Percentiles rank a stretch among this genome's conserved stretches.
Conservation (phyloP, 1,140 invertebrate genomes). For the Akabosia matsudoensis region DNA sequence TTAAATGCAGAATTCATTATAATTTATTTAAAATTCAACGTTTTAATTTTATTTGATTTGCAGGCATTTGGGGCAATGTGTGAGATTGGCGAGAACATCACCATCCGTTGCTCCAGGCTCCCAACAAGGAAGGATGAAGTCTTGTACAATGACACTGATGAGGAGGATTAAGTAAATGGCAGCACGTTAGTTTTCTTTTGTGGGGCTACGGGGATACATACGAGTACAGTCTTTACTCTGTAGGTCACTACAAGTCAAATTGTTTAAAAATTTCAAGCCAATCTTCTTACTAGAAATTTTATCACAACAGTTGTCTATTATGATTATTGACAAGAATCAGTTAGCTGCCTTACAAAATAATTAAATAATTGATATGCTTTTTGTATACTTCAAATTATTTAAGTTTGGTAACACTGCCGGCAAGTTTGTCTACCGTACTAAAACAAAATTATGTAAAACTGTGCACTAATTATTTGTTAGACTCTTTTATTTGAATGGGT, state of each 20-base stretch:
- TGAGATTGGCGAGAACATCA: conserved; percentile 65
- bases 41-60: conserved; percentile 28
- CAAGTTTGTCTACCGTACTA: not conserved
- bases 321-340: too few species aligned
- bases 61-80: conserved; percentile 67
- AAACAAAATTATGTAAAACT: too few species aligned
- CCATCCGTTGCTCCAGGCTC: conserved; percentile 65
- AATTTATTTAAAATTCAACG: conserved; percentile 11
- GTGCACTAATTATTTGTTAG: not conserved
- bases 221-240: too few species aligned
- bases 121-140: conserved; percentile 38
- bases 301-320: too few species aligned
- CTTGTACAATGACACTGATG: conserved; percentile 31
- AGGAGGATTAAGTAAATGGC: conserved; percentile 11
- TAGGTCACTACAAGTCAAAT: too few species aligned
- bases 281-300: too few species aligned
- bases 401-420: conserved; percentile 3
- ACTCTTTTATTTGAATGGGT: too few species aligned
- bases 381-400: not conserved
- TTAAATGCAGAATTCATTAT: not conserved
- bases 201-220: too few species aligned
- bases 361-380: not conserved
- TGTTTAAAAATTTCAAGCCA: too few species aligned
- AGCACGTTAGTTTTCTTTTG: too few species aligned
- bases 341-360: not conserved